phyloP scores from a whole-genome alignment of 1,140 invertebrate species.

The Bemisia tabaci region DNA sequence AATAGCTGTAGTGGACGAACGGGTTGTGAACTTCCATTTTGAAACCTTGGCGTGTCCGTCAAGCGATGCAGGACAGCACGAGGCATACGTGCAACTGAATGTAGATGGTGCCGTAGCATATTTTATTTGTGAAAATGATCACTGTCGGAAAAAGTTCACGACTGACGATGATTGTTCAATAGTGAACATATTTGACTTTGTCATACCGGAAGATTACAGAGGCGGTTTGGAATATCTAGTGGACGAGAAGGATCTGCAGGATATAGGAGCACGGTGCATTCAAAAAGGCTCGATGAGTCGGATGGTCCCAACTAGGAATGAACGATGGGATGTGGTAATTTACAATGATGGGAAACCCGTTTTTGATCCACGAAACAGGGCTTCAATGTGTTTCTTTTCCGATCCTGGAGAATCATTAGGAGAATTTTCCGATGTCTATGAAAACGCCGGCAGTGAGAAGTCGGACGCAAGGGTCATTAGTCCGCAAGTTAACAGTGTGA shows the following conservation, averaged over 20 bases:
- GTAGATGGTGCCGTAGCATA: neutral
- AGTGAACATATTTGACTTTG: neutral
- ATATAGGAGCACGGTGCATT: neutral
- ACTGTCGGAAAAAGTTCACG: neutral
- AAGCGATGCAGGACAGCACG: neutral
- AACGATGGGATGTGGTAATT: neutral
- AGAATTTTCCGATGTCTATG: too few species aligned
- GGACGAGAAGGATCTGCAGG: neutral
- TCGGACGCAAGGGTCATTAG: too few species aligned
- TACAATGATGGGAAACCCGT: too few species aligned
- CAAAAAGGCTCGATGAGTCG: too few species aligned
- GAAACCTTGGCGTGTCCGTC: neutral
- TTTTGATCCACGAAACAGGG: too few species aligned
- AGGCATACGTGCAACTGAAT: neutral
- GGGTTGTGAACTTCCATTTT: neutral
- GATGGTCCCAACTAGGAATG: too few species aligned
- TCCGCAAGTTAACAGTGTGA: too few species aligned
- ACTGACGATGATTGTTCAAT: neutral
- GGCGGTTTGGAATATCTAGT: neutral
- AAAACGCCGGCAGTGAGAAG: too few species aligned
- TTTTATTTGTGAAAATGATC: neutral
- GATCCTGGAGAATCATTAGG: too few species aligned
- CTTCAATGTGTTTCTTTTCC: too few species aligned
- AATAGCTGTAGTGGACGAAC: neutral
- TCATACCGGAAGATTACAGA: neutral